Evolutionary conservation across 2,888 invertebrate genomes (phyloP).

Genomic region (Leucophenga montana): DNA sequence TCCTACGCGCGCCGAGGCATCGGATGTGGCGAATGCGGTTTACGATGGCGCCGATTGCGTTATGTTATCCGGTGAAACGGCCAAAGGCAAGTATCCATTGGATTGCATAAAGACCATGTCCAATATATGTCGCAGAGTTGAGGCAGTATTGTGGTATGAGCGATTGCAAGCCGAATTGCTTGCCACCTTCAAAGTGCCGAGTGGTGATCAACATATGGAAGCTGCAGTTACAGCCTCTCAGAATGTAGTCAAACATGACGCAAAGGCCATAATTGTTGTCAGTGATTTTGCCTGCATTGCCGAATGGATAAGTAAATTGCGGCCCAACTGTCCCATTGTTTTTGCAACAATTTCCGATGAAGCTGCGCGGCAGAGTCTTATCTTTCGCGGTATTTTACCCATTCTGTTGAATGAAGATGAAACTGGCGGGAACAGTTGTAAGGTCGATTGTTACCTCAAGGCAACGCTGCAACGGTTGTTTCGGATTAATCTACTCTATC

Average conservation of each 20-base stretch:
- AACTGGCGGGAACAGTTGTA: slow-evolving; percentile 36
- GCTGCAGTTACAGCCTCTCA: slow-evolving; percentile 87
- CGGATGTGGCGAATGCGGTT: slow-evolving; percentile 98
- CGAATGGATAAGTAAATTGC: slow-evolving; percentile 91
- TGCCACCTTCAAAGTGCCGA: slow-evolving; percentile 42
- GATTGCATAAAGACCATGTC: slow-evolving; percentile 92
- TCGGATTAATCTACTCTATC: slow-evolving; percentile 42
- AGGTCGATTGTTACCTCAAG: slow-evolving; percentile 40
- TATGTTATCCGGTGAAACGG: slow-evolving; percentile 98
- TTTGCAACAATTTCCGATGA: slow-evolving; percentile 87
- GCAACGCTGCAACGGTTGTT: slow-evolving; percentile 38
- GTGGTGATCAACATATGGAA: background rate
- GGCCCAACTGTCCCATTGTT: slow-evolving; percentile 93
- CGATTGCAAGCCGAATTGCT: slow-evolving; percentile 88
- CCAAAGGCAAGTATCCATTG: slow-evolving; percentile 95
- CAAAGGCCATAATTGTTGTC: slow-evolving; percentile 87
- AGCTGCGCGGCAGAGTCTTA: slow-evolving; percentile 82
- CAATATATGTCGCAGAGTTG: slow-evolving; percentile 95
- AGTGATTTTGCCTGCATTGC: slow-evolving; percentile 77
- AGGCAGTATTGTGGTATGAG: slow-evolving; percentile 94
- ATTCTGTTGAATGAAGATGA: slow-evolving; percentile 37
- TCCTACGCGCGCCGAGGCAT: slow-evolving; percentile 95
- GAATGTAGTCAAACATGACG: slow-evolving; percentile 89
- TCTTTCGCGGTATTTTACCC: slow-evolving; percentile 49
- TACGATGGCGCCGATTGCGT: slow-evolving; percentile 98